These are phyloP conservation scores for Amniataba percoides DNA, from an alignment of 2,797 vertebrate species.

Conservation along the genomic window DNA sequence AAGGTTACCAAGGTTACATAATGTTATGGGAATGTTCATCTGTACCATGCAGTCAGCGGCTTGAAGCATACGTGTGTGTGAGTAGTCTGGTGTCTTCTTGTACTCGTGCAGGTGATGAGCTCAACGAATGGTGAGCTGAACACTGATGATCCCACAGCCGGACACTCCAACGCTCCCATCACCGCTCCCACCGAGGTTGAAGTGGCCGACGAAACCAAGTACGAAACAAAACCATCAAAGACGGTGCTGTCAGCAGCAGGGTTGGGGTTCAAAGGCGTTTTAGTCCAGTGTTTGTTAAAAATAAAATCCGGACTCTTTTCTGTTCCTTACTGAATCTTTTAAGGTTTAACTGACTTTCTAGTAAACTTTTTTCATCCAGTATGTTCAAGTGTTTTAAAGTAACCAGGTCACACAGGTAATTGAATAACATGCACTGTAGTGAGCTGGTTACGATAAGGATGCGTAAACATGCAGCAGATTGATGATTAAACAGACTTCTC, in stretches of 20 bases:
- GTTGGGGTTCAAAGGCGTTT: neutral
- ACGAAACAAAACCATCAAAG: conserved; percentile 61
- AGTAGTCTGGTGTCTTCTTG: conserved; percentile 40
- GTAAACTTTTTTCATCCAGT: neutral
- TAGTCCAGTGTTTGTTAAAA: neutral
- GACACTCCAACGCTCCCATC: conserved; percentile 98
- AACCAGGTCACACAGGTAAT: neutral
- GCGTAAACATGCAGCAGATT: neutral
- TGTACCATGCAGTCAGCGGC: conserved; percentile 9
- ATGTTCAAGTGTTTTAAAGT: neutral
- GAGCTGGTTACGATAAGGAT: neutral
- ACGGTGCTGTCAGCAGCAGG: neutral
- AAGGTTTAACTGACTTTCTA: neutral
- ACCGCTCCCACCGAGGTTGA: conserved; percentile 96
- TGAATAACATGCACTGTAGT: neutral
- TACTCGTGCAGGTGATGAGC: conserved; percentile 91
- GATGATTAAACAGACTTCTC: neutral
- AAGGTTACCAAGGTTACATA: conserved; percentile 2
- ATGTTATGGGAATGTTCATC: conserved; percentile 33
- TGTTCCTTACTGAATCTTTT: neutral
- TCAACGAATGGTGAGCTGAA: conserved; percentile 98
- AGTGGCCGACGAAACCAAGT: conserved; percentile 98
- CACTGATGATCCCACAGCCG: conserved; percentile 95
- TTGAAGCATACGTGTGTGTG: conserved; percentile 18
- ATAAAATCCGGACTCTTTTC: neutral